phyloP scores from a whole-genome alignment of 1,140 invertebrate species.

The Diachasmimorpha longicaudata region DNA sequence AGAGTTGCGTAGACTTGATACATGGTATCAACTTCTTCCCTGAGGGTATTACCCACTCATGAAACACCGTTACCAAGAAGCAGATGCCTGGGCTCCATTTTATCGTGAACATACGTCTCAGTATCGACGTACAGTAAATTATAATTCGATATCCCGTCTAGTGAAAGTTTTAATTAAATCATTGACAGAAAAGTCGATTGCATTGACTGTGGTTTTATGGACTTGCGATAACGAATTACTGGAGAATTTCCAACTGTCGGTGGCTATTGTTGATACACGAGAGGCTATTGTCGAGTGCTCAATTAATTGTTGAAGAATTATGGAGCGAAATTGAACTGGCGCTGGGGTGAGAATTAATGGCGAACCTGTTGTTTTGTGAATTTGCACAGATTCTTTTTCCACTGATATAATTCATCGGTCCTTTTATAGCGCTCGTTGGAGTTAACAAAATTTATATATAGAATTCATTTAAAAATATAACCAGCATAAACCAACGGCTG shows the following conservation, averaged over 20 bases:
- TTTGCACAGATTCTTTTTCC: no score
- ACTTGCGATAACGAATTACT: background rate
- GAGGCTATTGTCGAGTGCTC: background rate
- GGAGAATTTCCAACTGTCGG: background rate
- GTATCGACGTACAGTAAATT: background rate
- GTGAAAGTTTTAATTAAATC: slow-evolving; percentile 41
- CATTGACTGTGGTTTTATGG: slow-evolving; percentile 7
- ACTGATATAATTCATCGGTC: background rate
- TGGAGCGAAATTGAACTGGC: background rate
- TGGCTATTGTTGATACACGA: background rate
- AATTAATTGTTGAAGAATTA: background rate
- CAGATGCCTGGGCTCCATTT: background rate
- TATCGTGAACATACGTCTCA: slow-evolving; percentile 8
- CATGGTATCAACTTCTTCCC: background rate
- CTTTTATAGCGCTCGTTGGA: no score
- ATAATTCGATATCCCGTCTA: slow-evolving; percentile 22
- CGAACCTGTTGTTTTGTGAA: no score
- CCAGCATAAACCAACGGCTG: no score
- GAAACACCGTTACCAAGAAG: background rate
- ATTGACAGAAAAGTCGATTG: slow-evolving; percentile 19
- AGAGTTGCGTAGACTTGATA: background rate
- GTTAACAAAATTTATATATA: no score
- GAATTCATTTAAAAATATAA: no score
- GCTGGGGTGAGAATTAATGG: no score
- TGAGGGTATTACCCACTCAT: background rate